Percentiles rank a stretch among this genome's conserved stretches.
phyloP scores from a whole-genome alignment of 2,888 invertebrate genomes.

The Eupithecia exiguata region DNA sequence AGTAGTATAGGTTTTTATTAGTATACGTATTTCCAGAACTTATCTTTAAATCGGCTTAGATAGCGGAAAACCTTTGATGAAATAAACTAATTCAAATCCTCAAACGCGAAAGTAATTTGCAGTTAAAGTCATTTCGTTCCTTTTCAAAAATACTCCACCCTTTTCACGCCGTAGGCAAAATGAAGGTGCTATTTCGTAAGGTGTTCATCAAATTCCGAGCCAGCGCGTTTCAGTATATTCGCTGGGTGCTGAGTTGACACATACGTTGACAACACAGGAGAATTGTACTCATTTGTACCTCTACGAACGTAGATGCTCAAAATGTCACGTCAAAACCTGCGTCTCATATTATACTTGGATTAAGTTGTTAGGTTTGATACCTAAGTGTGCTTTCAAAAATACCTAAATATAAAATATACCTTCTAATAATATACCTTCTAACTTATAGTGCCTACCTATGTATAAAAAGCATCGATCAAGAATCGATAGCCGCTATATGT shows the following conservation, averaged over 20 bases:
- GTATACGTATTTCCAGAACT: no score
- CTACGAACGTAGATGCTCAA: background rate
- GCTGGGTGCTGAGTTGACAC: background rate
- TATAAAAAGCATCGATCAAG: no score
- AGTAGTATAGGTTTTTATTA: no score
- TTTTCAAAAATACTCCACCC: constrained; percentile 6
- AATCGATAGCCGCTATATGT: background rate
- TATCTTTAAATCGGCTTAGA: background rate
- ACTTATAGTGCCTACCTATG: background rate
- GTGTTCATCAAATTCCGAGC: constrained; percentile 19
- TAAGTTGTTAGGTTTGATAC: background rate
- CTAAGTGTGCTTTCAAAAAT: background rate
- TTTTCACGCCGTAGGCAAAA: constrained; percentile 12
- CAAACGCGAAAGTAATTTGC: constrained; percentile 10
- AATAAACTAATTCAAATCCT: constrained; percentile 24
- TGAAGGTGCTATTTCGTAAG: constrained; percentile 21
- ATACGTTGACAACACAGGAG: background rate
- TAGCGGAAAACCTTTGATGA: constrained; percentile 36
- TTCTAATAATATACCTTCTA: no score
- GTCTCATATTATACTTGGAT: background rate
- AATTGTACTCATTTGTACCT: background rate
- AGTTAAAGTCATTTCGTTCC: constrained; percentile 12
- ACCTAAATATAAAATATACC: no score
- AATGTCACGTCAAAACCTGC: background rate
- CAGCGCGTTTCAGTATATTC: background rate